Conservation (phyloP, 2,797 vertebrate genomes). For the Psittacula derbiana region DNA sequence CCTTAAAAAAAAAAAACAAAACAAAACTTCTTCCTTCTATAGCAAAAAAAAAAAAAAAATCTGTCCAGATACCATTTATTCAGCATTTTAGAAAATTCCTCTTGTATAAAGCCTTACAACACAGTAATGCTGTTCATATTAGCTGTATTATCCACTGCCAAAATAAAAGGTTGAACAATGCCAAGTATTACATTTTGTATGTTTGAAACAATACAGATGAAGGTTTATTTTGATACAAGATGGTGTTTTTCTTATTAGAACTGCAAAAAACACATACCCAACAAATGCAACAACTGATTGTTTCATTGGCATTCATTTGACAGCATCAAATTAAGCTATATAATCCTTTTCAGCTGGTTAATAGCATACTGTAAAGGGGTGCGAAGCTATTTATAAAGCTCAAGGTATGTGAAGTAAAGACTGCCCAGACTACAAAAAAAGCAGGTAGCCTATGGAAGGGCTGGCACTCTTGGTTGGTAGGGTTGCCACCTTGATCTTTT, state of each 20-base stretch:
- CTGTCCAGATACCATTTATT: neutral
- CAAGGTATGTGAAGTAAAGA: conserved; percentile 43
- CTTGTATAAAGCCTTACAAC: neutral
- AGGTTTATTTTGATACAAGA: neutral
- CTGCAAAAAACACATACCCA: neutral
- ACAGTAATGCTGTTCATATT: neutral
- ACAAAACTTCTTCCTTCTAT: neutral
- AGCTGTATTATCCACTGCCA: neutral
- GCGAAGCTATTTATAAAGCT: conserved; percentile 51
- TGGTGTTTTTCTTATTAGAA: neutral
- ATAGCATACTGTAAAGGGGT: conserved; percentile 42
- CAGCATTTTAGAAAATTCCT: neutral
- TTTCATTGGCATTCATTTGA: conserved; percentile 32
- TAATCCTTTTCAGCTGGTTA: conserved; percentile 72
- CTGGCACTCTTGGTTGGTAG: neutral
- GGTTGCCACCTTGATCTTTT: neutral
- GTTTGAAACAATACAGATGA: neutral
- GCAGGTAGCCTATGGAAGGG: neutral
- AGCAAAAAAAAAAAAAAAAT: neutral
- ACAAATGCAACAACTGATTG: conserved; percentile 41
- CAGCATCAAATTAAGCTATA: conserved; percentile 47
- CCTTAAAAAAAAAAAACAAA: neutral
- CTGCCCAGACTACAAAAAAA: neutral
- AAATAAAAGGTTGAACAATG: conserved; percentile 29
- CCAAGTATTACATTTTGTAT: neutral